Evolutionary conservation across 2,888 invertebrate genomes (phyloP).

Genomic region (Pilophorus perplexus): DNA sequence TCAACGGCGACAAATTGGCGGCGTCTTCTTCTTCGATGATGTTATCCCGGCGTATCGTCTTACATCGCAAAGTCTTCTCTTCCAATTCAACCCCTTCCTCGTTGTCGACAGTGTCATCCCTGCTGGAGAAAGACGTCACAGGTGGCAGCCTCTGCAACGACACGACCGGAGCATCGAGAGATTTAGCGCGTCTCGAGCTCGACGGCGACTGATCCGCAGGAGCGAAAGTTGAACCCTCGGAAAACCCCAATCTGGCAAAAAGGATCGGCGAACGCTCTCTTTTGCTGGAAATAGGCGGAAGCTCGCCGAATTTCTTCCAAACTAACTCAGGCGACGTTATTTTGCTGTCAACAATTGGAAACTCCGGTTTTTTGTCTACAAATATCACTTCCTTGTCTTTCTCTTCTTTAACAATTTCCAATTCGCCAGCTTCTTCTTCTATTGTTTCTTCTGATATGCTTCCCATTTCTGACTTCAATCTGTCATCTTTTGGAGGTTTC

Average conservation of each 20-base stretch:
- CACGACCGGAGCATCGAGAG: constrained; percentile 79
- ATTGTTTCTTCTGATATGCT: neutral
- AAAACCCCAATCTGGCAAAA: constrained; percentile 76
- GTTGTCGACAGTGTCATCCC: constrained; percentile 81
- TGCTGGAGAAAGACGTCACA: constrained; percentile 81
- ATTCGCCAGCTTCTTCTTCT: neutral
- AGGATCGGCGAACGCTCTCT: constrained; percentile 73
- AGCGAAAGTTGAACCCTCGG: constrained; percentile 77
- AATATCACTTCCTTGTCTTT: neutral
- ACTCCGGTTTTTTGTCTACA: neutral
- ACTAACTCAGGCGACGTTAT: constrained; percentile 54
- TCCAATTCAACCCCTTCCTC: constrained; percentile 56
- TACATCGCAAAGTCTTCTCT: constrained; percentile 47
- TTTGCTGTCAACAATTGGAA: neutral
- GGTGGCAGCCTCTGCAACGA: constrained; percentile 75
- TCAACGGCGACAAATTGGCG: constrained; percentile 40
- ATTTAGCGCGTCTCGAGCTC: constrained; percentile 73
- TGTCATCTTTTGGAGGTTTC: neutral
- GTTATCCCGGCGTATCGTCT: constrained; percentile 40
- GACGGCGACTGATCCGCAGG: constrained; percentile 73
- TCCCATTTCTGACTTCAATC: neutral
- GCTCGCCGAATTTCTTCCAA: constrained; percentile 53
- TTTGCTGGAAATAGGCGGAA: constrained; percentile 62
- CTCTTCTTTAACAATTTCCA: neutral
- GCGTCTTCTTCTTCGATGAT: constrained; percentile 46